Base-by-base conservation (phyloP, 2,888 invertebrate species). In the Yponomeuta cagnagella region DNA sequence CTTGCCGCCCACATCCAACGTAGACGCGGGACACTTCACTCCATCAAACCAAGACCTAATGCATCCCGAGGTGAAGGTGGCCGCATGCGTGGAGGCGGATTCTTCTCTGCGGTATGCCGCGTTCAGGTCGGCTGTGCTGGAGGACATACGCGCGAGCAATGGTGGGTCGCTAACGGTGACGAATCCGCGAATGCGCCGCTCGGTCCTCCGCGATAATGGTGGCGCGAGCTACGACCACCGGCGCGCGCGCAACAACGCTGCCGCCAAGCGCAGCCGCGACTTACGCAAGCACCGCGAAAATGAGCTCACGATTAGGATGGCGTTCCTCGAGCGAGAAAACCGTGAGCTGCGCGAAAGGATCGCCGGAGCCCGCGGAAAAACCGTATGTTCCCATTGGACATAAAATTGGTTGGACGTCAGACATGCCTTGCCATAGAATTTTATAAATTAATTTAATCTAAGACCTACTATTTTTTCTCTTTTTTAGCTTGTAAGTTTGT, bases 221-320 rank as follows among this genome's bases (percentile, higher is more conserved):
- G 78, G 75, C 74, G 67, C 96, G 0, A 78, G 75, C 74, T 99
- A 99, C 82, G 96, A 96, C 91, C 98, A 97, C 77, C 94, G 98
- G 71, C 90, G 98, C 10, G 94, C 96, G 75, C 97, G 97, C 81
- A 99, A 99, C 85, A 99, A 99, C 83, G 97, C 96, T 74, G 98
- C 99, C 0, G 99, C 99, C 0, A 99, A 99, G 86, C 94, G 98
- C 76, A 98, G 98, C 0, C 93, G 99, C 3, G 98, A 99, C 79
- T 95, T 97, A 0, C 93, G 99, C 72, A 93, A 98, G 76, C 95
- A 96, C 66, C 97, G 98, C 78, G 98, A 99, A 83, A 31, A 1
- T 12, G 69, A 69, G 69, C 69, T 69, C 31, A 48, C 69, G 15
- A 69, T 69, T 10, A 23, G 69, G 10, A 31, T 33, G 12, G 69